phyloP scores from a whole-genome alignment of 2,113 vertebrate species.

The Apistogramma diplotaenia region DNA sequence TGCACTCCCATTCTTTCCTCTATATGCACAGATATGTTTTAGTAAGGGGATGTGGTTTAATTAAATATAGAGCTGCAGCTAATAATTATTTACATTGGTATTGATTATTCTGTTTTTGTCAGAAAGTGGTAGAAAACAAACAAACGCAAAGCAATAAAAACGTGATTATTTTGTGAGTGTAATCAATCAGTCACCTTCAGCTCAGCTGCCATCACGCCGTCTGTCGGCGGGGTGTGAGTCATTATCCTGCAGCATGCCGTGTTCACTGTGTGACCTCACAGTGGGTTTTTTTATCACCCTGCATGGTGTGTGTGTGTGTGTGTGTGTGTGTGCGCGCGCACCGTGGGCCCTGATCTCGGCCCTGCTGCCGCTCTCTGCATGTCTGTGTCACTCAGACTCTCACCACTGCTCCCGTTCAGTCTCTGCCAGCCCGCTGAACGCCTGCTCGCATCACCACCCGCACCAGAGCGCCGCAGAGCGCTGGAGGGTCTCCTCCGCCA shows the following conservation, averaged over 20 bases:
- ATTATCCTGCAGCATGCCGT: neutral
- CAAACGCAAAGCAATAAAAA: neutral
- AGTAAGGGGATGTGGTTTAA: too few relatives aligned
- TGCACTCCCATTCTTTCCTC: too few relatives aligned
- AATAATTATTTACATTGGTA: too few relatives aligned
- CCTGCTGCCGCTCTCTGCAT: conserved; percentile 13
- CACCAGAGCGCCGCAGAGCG: conserved; percentile 79
- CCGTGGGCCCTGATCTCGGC: conserved; percentile 10
- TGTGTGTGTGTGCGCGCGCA: neutral
- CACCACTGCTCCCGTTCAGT: conserved; percentile 88
- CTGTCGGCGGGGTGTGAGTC: neutral
- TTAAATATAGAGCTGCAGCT: too few relatives aligned
- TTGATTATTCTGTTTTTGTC: too few relatives aligned
- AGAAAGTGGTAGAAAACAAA: too few relatives aligned
- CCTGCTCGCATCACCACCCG: conserved; percentile 81
- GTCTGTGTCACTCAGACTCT: conserved; percentile 71
- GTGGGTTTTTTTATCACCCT: neutral
- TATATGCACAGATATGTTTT: too few relatives aligned
- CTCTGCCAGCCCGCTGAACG: conserved; percentile 85
- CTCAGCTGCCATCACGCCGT: rapidly evolving
- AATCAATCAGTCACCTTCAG: neutral
- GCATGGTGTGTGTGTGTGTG: conserved; percentile 30
- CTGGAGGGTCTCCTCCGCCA: conserved; percentile 76
- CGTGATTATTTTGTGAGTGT: rapidly evolving
- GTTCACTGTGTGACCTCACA: neutral